These are phyloP conservation scores for Epinephelus moara DNA, from an alignment of 2,113 vertebrate genomes.

Conservation along the genomic window DNA sequence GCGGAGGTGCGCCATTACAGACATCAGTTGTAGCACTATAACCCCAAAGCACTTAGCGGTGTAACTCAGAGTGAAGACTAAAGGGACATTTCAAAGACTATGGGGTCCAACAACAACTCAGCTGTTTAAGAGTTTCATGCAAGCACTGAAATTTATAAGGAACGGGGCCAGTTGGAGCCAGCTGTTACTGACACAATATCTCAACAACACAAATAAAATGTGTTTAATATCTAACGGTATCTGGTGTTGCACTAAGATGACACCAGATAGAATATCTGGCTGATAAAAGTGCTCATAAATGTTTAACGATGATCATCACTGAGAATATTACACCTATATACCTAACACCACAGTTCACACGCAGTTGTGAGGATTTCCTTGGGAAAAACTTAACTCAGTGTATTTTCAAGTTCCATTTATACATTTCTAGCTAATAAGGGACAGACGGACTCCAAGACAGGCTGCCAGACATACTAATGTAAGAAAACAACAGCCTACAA, in stretches of 20 bases:
- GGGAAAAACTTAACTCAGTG: neutral
- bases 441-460: neutral
- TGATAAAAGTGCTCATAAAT: neutral
- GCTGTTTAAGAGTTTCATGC: slow-evolving; percentile 48
- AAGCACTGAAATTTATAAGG: neutral
- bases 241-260: neutral
- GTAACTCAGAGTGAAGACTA: slow-evolving; percentile 40
- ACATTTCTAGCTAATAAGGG: neutral
- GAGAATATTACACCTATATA: neutral
- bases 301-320: neutral
- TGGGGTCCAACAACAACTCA: slow-evolving; percentile 60
- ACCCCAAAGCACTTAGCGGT: slow-evolving; percentile 42
- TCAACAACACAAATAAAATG: slow-evolving; percentile 10
- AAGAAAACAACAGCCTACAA: neutral
- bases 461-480: slow-evolving; percentile 1
- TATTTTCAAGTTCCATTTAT: neutral
- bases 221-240: neutral
- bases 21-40: slow-evolving; percentile 33
- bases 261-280: neutral
- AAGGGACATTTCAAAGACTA: slow-evolving; percentile 49
- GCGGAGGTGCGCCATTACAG: slow-evolving; percentile 35
- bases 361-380: neutral
- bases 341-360: neutral
- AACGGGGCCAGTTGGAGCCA: neutral
- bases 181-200: slow-evolving; percentile 36